phyloP scores from a whole-genome alignment of 2,888 invertebrate genomes.

The Lasius platythorax region DNA sequence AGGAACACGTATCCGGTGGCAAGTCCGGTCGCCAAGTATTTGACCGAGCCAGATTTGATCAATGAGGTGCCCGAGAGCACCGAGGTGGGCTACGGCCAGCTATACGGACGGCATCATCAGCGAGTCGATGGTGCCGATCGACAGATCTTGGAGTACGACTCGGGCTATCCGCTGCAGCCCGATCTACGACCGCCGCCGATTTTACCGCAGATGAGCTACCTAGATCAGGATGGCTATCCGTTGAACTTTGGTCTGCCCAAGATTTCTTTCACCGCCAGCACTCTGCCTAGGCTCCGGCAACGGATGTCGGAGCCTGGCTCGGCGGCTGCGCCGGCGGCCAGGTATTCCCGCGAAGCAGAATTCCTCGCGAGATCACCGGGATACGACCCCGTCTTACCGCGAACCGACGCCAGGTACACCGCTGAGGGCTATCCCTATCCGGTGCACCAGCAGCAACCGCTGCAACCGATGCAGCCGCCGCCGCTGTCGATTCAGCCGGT shows the following conservation, averaged over 20 bases:
- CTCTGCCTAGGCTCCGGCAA: slow-evolving; percentile 90
- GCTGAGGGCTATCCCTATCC: slow-evolving; percentile 93
- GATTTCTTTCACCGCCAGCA: slow-evolving; percentile 90
- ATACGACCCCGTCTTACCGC: slow-evolving; percentile 76
- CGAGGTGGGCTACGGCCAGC: slow-evolving; percentile 74
- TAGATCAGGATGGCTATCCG: slow-evolving; percentile 93
- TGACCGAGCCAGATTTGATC: slow-evolving; percentile 87
- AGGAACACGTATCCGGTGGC: slow-evolving; percentile 71
- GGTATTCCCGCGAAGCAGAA: slow-evolving; percentile 90
- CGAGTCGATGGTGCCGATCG: slow-evolving; percentile 75
- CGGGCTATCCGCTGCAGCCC: slow-evolving; percentile 80
- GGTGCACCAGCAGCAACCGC: slow-evolving; percentile 78
- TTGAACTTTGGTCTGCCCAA: slow-evolving; percentile 92
- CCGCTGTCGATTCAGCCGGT: slow-evolving; percentile 75
- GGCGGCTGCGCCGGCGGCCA: slow-evolving; percentile 87
- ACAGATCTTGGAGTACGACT: slow-evolving; percentile 80
- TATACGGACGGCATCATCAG: slow-evolving; percentile 69
- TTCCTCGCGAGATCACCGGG: slow-evolving; percentile 87
- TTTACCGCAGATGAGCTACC: slow-evolving; percentile 86
- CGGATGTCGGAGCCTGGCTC: slow-evolving; percentile 86
- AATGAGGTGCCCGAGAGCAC: slow-evolving; percentile 82
- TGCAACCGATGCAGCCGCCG: slow-evolving; percentile 51
- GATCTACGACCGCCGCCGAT: slow-evolving; percentile 78
- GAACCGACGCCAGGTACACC: slow-evolving; percentile 88
- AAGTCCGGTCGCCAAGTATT: slow-evolving; percentile 79